Evolutionary conservation across 2,888 invertebrate genomes (phyloP).

Genomic region (Lithophane leautieri): DNA sequence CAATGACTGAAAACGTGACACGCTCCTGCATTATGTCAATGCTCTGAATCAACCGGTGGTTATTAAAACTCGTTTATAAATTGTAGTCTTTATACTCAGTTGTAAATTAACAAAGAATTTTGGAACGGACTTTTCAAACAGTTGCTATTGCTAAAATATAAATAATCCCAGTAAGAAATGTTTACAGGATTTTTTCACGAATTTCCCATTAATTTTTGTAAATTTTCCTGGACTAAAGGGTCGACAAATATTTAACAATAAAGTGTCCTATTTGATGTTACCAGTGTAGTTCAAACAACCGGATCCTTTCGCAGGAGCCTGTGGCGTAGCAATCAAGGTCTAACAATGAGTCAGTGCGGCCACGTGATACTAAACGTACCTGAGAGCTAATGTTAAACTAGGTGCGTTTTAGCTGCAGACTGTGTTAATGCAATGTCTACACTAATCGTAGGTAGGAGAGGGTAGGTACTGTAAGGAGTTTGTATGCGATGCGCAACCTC

Average conservation of each 20-base stretch:
- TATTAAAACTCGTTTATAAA: neutral
- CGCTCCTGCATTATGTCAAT: neutral
- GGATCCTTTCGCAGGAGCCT: constrained; percentile 39
- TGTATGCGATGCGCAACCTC: too few relatives aligned
- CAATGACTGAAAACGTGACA: neutral
- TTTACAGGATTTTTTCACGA: neutral
- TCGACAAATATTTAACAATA: neutral
- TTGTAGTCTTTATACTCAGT: neutral
- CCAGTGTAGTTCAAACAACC: constrained; percentile 14
- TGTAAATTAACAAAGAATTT: neutral
- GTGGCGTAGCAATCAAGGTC: constrained; percentile 59
- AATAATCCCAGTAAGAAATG: neutral
- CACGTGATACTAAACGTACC: constrained; percentile 37
- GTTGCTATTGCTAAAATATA: neutral
- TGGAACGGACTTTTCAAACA: neutral
- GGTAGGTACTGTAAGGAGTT: too few relatives aligned
- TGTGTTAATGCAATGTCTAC: constrained; percentile 28
- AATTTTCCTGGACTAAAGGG: neutral
- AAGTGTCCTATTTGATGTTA: constrained; percentile 1
- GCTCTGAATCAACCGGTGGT: neutral
- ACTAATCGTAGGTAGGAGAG: constrained; percentile 1
- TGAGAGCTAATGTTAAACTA: constrained; percentile 37
- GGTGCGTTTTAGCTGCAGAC: constrained; percentile 32
- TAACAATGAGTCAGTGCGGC: constrained; percentile 55
- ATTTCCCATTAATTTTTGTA: neutral